Evolutionary conservation across 2,888 invertebrate species (phyloP), one percentile per base, ranked within the genome.

Genomic region (Caenorhabditis virilis): DNA sequence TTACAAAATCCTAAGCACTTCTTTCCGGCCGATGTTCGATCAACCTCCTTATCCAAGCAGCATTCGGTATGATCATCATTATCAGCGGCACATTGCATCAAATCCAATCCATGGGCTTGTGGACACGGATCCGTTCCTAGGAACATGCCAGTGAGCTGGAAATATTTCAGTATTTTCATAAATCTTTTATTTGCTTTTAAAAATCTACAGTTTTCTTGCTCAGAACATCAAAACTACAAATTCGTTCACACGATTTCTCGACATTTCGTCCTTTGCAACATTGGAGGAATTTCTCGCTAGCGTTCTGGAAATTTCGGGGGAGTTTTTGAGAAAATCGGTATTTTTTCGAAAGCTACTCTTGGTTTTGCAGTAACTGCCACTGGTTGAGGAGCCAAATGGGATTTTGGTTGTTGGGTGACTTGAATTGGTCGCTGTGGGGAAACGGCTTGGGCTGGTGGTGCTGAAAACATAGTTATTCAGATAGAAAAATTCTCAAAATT

Each of bases 1-100:
- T 77, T 77, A 58, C 81, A 80, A 72, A 80, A 80, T 25, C 77
- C 78, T 16, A 81, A 74, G 38, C 81, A 80, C 47, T 80, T 77
- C 45, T 78, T 73, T 20, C 78, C 78, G 3, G 80, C 80, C 0
- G 74, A 69, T 15, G 80, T 80, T 43, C 50, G 53, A 41, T 70
- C 60, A 6, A 73, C 73, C 18, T 60, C 70, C 16, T 42, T 65
- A n/a, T 69, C 69, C n/a, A 66, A 54, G 52, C 79, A 79, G 56
- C 79, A 79, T 33, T 62, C 41, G 1, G 76, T 77, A 59, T 79
- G 79, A 50, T 80, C 79, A n/a, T 64, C 58, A 25, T 64, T 73
- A 27, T 80, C 76, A 9, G 81, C 81, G 18, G 80, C 81, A 39
- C 81, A 80, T 36, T 74, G 58, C 51, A 80, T 72, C 46, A 80